phyloP scores from a whole-genome alignment of 2,113 vertebrate species.

The Entomyzon cyanotis region DNA sequence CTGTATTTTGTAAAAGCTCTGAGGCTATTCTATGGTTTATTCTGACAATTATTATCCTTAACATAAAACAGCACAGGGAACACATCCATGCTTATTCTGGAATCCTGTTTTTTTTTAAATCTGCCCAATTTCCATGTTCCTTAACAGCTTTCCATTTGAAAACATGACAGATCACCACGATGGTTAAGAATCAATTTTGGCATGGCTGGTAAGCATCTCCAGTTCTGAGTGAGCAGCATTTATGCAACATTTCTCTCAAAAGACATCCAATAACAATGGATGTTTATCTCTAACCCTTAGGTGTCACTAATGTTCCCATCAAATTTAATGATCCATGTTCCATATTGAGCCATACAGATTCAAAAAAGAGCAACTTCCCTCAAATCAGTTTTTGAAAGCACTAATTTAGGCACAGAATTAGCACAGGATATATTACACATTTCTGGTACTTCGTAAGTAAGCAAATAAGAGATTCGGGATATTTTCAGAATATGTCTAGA shows the following conservation, averaged over 20 bases:
- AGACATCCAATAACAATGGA: background rate
- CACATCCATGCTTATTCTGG: background rate
- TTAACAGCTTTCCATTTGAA: background rate
- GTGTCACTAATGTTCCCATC: background rate
- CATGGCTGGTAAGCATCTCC: background rate
- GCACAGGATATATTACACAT: background rate
- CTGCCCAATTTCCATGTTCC: background rate
- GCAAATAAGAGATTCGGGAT: background rate
- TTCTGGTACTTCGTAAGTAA: background rate
- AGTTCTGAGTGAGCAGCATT: background rate
- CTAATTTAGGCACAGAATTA: background rate
- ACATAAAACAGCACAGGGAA: background rate
- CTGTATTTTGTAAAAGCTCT: background rate
- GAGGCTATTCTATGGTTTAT: background rate
- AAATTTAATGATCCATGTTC: background rate
- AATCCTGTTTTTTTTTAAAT: background rate
- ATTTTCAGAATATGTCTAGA: background rate
- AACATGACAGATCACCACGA: background rate
- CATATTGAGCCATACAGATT: background rate
- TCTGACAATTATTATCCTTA: background rate
- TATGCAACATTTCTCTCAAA: background rate
- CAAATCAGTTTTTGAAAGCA: background rate
- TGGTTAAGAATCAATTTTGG: background rate
- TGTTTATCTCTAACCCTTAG: background rate
- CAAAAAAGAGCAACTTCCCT: background rate